phyloP scores from a whole-genome alignment of 2,113 vertebrate genomes.

The Nothocercus julius region DNA sequence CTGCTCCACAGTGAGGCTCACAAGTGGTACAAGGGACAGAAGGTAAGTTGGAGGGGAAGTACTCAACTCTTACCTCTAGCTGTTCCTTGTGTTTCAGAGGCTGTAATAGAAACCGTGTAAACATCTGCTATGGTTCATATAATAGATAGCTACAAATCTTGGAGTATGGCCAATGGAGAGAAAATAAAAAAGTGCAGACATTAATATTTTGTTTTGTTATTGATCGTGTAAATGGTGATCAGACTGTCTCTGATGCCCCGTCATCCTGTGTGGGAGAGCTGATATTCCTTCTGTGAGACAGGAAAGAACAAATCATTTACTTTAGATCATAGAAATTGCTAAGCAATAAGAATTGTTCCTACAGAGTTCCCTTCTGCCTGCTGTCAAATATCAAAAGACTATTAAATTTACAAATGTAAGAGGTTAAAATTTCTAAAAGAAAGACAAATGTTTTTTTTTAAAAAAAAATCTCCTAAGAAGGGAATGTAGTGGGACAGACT shows the following conservation, averaged over 20 bases:
- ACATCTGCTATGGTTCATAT: background rate
- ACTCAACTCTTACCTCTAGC: background rate
- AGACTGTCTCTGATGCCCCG: background rate
- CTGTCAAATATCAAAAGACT: background rate
- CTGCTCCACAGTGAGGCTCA: no score
- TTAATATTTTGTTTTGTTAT: background rate
- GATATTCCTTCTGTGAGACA: background rate
- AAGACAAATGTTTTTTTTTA: no score
- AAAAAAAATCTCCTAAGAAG: background rate
- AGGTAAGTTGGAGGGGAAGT: background rate
- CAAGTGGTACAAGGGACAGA: no score
- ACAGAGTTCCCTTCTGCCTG: background rate
- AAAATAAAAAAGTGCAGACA: background rate
- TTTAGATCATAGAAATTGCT: background rate
- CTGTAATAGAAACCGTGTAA: background rate
- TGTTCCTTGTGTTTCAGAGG: background rate
- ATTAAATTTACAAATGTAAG: background rate
- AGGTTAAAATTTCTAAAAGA: background rate
- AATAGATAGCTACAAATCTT: background rate
- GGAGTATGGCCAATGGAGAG: background rate
- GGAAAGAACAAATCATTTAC: background rate
- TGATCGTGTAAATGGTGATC: background rate
- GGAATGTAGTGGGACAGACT: background rate
- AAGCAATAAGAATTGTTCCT: background rate
- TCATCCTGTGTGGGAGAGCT: background rate